Conservation (phyloP, 2,113 vertebrate genomes). For the Rhegmatorhina hoffmannsi region DNA sequence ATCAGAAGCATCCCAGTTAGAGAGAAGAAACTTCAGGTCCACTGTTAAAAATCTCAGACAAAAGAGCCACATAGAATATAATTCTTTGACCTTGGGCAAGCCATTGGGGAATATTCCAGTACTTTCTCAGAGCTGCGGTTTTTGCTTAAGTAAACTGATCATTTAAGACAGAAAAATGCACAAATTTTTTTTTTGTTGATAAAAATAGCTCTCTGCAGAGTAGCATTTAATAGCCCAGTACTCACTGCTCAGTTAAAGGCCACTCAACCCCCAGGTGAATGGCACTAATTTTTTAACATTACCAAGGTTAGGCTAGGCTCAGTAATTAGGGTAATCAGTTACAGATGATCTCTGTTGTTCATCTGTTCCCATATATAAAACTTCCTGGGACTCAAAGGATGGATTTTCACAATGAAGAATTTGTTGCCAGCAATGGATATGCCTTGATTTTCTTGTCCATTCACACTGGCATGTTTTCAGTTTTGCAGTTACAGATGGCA, state of each 20-base stretch:
- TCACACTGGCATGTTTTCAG: constrained; percentile 28
- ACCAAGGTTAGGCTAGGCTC: constrained; percentile 18
- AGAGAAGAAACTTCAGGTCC: neutral
- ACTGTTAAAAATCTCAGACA: neutral
- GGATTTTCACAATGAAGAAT: constrained; percentile 32
- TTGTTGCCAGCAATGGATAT: constrained; percentile 11
- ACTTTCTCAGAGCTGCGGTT: neutral
- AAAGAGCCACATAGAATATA: neutral
- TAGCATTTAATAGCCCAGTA: neutral
- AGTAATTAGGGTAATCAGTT: constrained; percentile 37
- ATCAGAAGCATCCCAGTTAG: neutral
- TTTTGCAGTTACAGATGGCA: constrained; percentile 47
- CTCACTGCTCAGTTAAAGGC: constrained; percentile 4
- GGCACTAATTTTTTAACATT: constrained; percentile 32
- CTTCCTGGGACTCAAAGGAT: neutral
- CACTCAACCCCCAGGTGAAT: neutral
- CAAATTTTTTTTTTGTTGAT: neutral
- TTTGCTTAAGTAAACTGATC: neutral
- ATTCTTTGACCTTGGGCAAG: neutral
- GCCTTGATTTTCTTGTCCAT: constrained; percentile 42
- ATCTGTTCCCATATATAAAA: constrained; percentile 27
- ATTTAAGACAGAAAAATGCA: neutral
- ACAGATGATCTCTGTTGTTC: constrained; percentile 15
- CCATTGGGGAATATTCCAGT: neutral
- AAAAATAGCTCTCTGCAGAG: constrained; percentile 8